phyloP scores from a whole-genome alignment of 2,797 vertebrate genomes.

The Pipistrellus pipistrellus region DNA sequence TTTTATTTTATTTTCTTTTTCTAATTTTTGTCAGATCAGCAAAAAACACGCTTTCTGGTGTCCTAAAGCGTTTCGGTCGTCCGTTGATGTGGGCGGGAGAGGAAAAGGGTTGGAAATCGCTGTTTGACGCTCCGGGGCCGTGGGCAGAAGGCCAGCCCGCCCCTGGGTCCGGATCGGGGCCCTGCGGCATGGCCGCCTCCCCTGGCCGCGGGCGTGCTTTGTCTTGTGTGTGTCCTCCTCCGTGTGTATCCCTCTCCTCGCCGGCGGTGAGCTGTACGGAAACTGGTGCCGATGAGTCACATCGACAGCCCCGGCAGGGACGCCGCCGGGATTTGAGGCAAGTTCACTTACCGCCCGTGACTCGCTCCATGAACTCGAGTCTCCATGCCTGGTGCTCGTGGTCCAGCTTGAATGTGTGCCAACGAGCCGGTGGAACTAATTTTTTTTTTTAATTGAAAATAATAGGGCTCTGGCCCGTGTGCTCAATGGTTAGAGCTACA shows the following conservation, averaged over 20 bases:
- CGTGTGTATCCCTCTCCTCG: constrained; percentile 2
- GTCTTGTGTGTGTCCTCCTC: constrained; percentile 38
- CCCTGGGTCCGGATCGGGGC: not conserved
- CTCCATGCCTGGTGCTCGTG: not conserved
- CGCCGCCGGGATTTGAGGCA: not conserved
- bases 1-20: no score
- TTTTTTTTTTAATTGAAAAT: not conserved
- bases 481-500: no score
- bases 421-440: not conserved
- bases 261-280: constrained; percentile 64
- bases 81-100: not conserved
- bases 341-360: not conserved
- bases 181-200: constrained; percentile 44
- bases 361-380: not conserved
- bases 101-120: not conserved
- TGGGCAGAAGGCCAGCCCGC: not conserved
- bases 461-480: not conserved
- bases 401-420: not conserved
- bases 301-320: not conserved
- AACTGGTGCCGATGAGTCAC: constrained; percentile 74
- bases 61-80: not conserved
- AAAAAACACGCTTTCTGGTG: not conserved
- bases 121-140: not conserved
- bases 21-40: not conserved
- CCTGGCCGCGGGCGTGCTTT: not conserved